Conservation (phyloP, 2,888 invertebrate species). For the Agrochola litura region DNA sequence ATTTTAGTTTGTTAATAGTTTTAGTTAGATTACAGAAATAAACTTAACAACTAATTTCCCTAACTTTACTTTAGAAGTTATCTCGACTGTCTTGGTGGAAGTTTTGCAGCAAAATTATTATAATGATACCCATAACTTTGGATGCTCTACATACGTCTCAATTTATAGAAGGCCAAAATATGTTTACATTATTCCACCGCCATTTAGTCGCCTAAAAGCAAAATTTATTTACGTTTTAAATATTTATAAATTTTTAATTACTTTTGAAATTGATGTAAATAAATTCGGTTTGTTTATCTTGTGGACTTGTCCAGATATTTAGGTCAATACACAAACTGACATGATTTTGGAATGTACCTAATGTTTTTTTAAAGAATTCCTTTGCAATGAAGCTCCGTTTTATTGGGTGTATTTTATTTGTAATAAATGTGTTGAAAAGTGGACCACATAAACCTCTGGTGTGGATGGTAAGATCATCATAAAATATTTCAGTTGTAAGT, state of each 20-base stretch:
- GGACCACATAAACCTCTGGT: conserved; percentile 15
- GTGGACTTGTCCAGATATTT: conserved; percentile 43
- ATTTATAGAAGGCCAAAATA: neutral
- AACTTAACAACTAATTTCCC: too few species aligned
- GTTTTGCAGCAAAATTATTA: too few species aligned
- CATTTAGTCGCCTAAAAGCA: conserved; percentile 10
- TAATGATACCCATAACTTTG: too few species aligned
- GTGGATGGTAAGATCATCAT: conserved; percentile 22
- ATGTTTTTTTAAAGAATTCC: conserved; percentile 32
- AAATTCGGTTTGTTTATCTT: conserved; percentile 50
- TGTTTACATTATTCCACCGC: conserved; percentile 22
- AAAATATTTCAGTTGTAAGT: conserved; percentile 8
- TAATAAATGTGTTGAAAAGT: conserved; percentile 37
- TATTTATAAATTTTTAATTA: conserved; percentile 48
- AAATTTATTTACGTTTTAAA: conserved; percentile 11
- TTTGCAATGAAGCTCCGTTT: conserved; percentile 17
- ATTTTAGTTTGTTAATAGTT: too few species aligned
- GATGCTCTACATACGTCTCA: neutral
- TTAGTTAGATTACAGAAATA: too few species aligned
- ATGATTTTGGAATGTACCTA: conserved; percentile 13
- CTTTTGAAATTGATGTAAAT: conserved; percentile 43
- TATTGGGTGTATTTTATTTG: conserved; percentile 43
- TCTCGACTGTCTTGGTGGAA: too few species aligned
- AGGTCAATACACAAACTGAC: conserved; percentile 33
- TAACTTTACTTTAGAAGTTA: too few species aligned